phyloP scores from a whole-genome alignment of 1,140 invertebrate species.

The Laupala kohalensis region DNA sequence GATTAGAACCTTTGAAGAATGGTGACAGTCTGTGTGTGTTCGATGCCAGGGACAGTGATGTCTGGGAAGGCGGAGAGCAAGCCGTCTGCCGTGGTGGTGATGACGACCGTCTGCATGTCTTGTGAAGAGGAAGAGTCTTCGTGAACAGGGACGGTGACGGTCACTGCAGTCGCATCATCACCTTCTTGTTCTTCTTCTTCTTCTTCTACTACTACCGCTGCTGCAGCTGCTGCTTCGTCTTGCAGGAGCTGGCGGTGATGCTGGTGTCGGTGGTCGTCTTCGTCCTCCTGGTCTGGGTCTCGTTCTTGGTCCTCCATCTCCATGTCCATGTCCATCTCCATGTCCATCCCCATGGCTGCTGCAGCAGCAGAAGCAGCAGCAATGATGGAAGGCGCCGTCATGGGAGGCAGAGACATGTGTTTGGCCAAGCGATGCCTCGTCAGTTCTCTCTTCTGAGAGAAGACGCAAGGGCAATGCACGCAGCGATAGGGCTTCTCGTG shows the following conservation, averaged over 20 bases:
- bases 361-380: not conserved
- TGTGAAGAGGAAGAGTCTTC: too few relatives aligned
- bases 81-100: not conserved
- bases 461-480: not conserved
- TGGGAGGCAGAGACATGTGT: not conserved
- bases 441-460: slow-evolving; percentile 5
- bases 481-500: not conserved
- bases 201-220: too few relatives aligned
- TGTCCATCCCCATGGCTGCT: not conserved
- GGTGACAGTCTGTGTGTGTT: slow-evolving; percentile 6
- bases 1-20: slow-evolving; percentile 4
- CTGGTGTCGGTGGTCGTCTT: not conserved
- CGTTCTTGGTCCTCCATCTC: not conserved
- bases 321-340: too few relatives aligned
- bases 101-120: slow-evolving; percentile 5
- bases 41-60: slow-evolving; percentile 2
- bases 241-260: not conserved
- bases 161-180: not conserved
- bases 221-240: too few relatives aligned
- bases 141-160: not conserved
- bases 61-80: not conserved
- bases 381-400: not conserved
- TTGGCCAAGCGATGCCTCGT: not conserved
- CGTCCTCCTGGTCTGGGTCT: not conserved
- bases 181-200: not conserved